Evolutionary conservation across 2,888 invertebrate species (phyloP), one percentile per base, ranked within the genome.

Genomic region (Tiliacea citrago): DNA sequence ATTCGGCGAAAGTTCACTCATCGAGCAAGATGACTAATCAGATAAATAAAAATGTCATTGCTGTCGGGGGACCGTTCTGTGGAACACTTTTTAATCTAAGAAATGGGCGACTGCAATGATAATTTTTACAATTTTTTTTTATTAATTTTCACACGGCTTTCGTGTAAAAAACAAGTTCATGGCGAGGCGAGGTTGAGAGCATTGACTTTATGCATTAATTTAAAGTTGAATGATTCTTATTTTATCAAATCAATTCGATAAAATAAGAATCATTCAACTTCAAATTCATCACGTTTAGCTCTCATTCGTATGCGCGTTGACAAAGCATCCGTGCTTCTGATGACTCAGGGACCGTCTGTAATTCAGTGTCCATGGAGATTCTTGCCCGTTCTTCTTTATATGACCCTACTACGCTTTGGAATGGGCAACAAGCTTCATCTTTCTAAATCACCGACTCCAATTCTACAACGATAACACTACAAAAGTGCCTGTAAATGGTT

Each of bases 151-250:
- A n/a, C n/a, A n/a, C n/a, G n/a, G n/a, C n/a, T n/a, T n/a, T n/a
- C 29, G 29, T 29, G 29, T 29, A 29, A 29, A 55, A 1, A 18
- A n/a, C n/a, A n/a, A 35, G 8, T 35, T 57, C 45, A 65, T 58
- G 45, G 58, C 35, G 18, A 74, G 35, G 24, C 47, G 13, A 45
- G 55, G 45, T 29, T 74, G 47, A 77, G 81, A 39, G n/a, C 51
- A 58, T 77, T 77, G 63, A 53, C 81, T 63, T 58, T 39, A 45
- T 57, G 55, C 21, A 79, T 58, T 21, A 35, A 49, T 72, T 69
- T 79, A n/a, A 62, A 45, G 45, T 49, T 18, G 35, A 75, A 79
- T 73, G 42, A 35, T 42, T 55, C 24, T 18, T 58, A 49, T 55
- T 79, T 70, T n/a, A n/a, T 55, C 24, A 12, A 53, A 57, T 8